These are phyloP conservation scores for Bufo gargarizans DNA, from an alignment of 2,113 vertebrate genomes.

Conservation along the genomic window DNA sequence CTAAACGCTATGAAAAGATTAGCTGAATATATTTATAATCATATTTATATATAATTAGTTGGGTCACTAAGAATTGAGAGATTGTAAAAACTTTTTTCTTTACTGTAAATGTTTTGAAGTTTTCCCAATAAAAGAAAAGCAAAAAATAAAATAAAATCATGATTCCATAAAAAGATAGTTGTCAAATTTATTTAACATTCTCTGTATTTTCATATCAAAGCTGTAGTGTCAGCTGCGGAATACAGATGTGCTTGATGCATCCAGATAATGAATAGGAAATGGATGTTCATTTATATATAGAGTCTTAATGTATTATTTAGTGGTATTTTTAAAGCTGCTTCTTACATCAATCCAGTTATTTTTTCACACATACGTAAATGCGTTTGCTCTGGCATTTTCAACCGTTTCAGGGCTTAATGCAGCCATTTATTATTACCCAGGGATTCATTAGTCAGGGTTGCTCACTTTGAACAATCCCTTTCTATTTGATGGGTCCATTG, in stretches of 20 bases:
- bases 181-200: constrained; percentile 1
- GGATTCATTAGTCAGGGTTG: no score
- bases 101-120: no score
- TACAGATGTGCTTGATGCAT: constrained; percentile 30
- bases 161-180: background rate
- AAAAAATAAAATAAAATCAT: no score
- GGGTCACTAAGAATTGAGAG: no score
- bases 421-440: background rate
- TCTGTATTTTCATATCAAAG: constrained; percentile 16
- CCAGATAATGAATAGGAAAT: constrained; percentile 36
- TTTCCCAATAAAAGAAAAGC: no score
- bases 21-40: no score
- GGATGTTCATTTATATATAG: constrained; percentile 41
- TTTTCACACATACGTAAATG: background rate
- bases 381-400: constrained; percentile 8
- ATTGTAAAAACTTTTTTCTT: no score
- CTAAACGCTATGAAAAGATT: no score
- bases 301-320: constrained; percentile 45
- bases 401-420: background rate
- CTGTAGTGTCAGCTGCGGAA: constrained; percentile 25
- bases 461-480: no score
- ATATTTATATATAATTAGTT: no score
- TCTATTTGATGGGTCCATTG: no score
- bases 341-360: constrained; percentile 23
- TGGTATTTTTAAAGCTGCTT: background rate